Percentiles rank a stretch among this genome's conserved stretches.
Conservation (phyloP, 2,113 vertebrate species). For the Lasiurus borealis region DNA sequence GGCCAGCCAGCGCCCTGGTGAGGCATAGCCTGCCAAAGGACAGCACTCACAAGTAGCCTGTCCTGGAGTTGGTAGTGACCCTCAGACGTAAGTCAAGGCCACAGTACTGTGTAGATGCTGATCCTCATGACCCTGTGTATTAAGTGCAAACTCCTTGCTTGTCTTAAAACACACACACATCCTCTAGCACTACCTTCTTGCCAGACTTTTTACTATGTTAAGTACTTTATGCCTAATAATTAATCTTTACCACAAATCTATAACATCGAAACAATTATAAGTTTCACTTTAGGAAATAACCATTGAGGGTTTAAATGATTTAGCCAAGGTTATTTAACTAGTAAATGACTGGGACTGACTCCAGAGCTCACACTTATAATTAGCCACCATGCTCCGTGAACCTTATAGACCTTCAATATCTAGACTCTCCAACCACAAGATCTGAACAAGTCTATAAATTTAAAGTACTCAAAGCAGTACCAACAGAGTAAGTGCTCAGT, state of each 20-base stretch:
- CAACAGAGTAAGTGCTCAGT: background rate
- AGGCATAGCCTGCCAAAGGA: background rate
- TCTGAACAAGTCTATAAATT: background rate
- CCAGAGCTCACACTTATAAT: background rate
- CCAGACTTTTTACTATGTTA: background rate
- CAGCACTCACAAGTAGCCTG: background rate
- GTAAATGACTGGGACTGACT: background rate
- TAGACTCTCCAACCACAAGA: background rate
- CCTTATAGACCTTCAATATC: background rate
- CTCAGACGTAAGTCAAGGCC: background rate
- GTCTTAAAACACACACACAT: background rate
- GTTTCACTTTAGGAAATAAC: conserved; percentile 2
- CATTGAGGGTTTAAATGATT: background rate
- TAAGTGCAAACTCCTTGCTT: background rate
- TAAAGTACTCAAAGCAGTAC: background rate
- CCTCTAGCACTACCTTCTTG: background rate
- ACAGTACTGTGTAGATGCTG: background rate
- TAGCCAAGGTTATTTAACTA: background rate
- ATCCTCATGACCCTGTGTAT: background rate
- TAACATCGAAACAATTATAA: background rate
- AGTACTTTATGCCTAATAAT: background rate
- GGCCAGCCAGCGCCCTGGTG: background rate
- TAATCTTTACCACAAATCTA: background rate
- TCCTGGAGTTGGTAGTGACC: background rate
- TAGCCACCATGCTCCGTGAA: background rate